Conservation (phyloP, 2,888 invertebrate genomes). For the Heterodera filipjevi region DNA sequence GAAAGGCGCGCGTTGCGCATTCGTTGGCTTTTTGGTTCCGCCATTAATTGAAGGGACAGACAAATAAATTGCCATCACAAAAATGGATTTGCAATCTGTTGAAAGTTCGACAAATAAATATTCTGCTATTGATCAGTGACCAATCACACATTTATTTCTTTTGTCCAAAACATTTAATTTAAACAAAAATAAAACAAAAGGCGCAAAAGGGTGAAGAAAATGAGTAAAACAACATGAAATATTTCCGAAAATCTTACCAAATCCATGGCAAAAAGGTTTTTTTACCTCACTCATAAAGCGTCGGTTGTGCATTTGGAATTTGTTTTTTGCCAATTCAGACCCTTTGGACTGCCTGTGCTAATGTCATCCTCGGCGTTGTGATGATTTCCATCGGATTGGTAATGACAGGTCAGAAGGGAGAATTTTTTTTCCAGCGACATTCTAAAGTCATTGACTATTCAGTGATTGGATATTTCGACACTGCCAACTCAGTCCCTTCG, state of each 20-base stretch:
- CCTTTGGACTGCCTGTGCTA: constrained; percentile 90
- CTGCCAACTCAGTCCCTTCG: neutral
- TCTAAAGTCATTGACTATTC: constrained; percentile 50
- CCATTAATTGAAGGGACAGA: no score
- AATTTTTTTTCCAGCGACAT: constrained; percentile 71
- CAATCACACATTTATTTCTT: no score
- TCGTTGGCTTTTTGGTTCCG: neutral
- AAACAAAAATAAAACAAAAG: neutral
- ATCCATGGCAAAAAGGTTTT: constrained; percentile 16
- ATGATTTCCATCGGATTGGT: constrained; percentile 85
- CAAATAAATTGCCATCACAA: no score
- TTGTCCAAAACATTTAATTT: no score
- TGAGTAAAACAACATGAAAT: neutral
- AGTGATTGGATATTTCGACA: constrained; percentile 32
- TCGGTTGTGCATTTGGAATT: neutral
- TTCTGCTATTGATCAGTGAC: no score
- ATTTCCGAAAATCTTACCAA: neutral
- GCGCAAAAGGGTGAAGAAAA: neutral
- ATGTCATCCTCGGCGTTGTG: constrained; percentile 82
- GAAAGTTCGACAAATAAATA: no score
- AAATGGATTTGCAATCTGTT: no score
- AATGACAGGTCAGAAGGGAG: constrained; percentile 82
- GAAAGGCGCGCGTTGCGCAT: neutral
- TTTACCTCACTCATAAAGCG: neutral
- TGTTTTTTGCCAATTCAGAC: constrained; percentile 53